Percentiles rank a stretch among this genome's conserved stretches.
phyloP scores from a whole-genome alignment of 2,888 invertebrate genomes.

The Oscheius onirici region DNA sequence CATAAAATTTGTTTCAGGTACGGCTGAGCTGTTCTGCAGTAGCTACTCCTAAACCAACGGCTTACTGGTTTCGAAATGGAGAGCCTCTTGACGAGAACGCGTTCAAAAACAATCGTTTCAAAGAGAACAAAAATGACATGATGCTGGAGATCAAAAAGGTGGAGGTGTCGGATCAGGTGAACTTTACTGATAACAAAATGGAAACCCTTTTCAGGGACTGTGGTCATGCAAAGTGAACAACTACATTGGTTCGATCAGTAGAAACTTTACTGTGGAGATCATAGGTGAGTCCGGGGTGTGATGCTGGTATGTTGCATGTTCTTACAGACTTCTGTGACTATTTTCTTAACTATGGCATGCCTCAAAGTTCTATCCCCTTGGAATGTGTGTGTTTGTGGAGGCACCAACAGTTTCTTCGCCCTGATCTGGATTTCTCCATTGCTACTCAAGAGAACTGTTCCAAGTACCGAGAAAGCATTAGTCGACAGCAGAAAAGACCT shows the following conservation, averaged over 20 bases:
- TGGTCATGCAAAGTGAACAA: slow-evolving; percentile 71
- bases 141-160: slow-evolving; percentile 57
- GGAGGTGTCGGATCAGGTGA: slow-evolving; percentile 65
- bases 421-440: slow-evolving; percentile 49
- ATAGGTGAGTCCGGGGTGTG: slow-evolving; percentile 61
- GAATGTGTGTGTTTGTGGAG: slow-evolving; percentile 69
- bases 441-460: slow-evolving; percentile 47
- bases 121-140: slow-evolving; percentile 50
- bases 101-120: slow-evolving; percentile 10
- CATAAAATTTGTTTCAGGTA: slow-evolving; percentile 25
- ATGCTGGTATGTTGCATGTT: slow-evolving; percentile 9
- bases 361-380: slow-evolving; percentile 51
- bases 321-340: slow-evolving; percentile 70
- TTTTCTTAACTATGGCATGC: slow-evolving; percentile 54
- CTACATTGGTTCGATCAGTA: slow-evolving; percentile 60
- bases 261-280: slow-evolving; percentile 70
- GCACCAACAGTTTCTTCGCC: slow-evolving; percentile 42
- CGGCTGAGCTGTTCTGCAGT: slow-evolving; percentile 38
- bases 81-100: slow-evolving; percentile 5
- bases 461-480: slow-evolving; percentile 50
- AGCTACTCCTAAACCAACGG: slow-evolving; percentile 30
- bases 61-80: slow-evolving; percentile 45
- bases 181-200: background rate
- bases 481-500: slow-evolving; percentile 39
- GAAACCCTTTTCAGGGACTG: slow-evolving; percentile 55